Percentiles rank a stretch among this genome's conserved stretches.
Evolutionary conservation across 2,888 invertebrate species (phyloP).

Genomic region (Napeogenes inachia): DNA sequence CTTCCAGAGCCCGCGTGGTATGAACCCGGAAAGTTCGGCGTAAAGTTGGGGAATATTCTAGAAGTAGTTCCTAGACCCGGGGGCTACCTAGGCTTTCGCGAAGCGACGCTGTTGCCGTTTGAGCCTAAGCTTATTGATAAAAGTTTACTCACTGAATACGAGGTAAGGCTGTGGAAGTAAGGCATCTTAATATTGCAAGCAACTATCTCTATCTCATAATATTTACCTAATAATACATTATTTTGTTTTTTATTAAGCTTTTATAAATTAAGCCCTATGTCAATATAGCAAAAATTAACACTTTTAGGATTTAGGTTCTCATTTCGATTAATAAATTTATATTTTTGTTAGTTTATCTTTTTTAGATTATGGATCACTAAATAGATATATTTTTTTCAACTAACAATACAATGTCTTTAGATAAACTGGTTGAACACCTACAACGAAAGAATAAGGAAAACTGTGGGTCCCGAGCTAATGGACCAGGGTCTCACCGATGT

Average conservation of each 20-base stretch:
- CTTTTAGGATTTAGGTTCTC: too few species aligned
- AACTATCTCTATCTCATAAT: too few species aligned
- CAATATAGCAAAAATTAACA: too few species aligned
- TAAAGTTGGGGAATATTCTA: slow-evolving; percentile 90
- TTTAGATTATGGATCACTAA: too few species aligned
- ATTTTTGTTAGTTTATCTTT: too few species aligned
- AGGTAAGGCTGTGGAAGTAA: slow-evolving; percentile 75
- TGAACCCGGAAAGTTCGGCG: slow-evolving; percentile 88
- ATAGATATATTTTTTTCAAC: not conserved
- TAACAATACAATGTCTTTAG: slow-evolving; percentile 57
- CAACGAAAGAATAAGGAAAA: slow-evolving; percentile 83
- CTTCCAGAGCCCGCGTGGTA: slow-evolving; percentile 92
- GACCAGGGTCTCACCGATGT: slow-evolving; percentile 82
- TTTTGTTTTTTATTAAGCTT: too few species aligned
- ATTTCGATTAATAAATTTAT: too few species aligned
- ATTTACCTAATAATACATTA: too few species aligned
- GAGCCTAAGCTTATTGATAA: slow-evolving; percentile 90
- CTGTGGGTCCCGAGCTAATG: slow-evolving; percentile 86
- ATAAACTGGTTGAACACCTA: slow-evolving; percentile 88
- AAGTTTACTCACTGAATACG: slow-evolving; percentile 84
- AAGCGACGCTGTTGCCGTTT: slow-evolving; percentile 91
- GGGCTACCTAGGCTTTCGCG: slow-evolving; percentile 83
- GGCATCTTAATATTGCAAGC: not conserved
- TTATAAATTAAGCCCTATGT: too few species aligned
- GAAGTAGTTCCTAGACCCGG: slow-evolving; percentile 79